These are phyloP conservation scores for Choreutis nemorana DNA, from an alignment of 2,888 invertebrate genomes.

Conservation along the genomic window DNA sequence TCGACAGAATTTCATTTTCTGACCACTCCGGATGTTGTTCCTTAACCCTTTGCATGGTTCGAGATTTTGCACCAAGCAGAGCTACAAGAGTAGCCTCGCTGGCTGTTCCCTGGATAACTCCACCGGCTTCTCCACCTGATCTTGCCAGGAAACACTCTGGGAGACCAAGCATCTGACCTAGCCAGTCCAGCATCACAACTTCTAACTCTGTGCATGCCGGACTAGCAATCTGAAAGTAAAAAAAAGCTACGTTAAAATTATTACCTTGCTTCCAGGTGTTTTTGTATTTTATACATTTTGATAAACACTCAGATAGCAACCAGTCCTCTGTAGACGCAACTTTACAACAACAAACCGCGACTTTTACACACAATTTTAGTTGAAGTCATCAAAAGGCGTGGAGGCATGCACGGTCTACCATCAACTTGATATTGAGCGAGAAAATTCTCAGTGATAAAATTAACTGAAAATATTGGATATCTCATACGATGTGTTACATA, in stretches of 20 bases:
- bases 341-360: too few relatives aligned
- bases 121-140: conserved; percentile 86
- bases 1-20: conserved; percentile 76
- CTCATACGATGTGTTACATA: too few relatives aligned
- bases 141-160: conserved; percentile 86
- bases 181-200: conserved; percentile 95
- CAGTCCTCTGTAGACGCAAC: too few relatives aligned
- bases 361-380: too few relatives aligned
- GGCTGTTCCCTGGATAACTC: conserved; percentile 92
- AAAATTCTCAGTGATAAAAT: too few relatives aligned
- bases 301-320: too few relatives aligned
- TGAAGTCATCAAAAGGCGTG: too few relatives aligned
- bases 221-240: conserved; percentile 77
- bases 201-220: conserved; percentile 97
- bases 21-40: conserved; percentile 78
- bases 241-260: not conserved
- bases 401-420: too few relatives aligned
- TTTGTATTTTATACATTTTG: too few relatives aligned
- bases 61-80: conserved; percentile 87
- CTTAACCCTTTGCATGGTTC: conserved; percentile 72
- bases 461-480: too few relatives aligned
- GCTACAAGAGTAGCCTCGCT: conserved; percentile 95
- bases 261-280: too few relatives aligned
- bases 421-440: too few relatives aligned
- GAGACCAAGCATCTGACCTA: conserved; percentile 90